A percentile compares a stretch with the other conserved stretches of the same genome.
phyloP scores from a whole-genome alignment of 2,113 vertebrate species.

The Notechis scutatus region DNA sequence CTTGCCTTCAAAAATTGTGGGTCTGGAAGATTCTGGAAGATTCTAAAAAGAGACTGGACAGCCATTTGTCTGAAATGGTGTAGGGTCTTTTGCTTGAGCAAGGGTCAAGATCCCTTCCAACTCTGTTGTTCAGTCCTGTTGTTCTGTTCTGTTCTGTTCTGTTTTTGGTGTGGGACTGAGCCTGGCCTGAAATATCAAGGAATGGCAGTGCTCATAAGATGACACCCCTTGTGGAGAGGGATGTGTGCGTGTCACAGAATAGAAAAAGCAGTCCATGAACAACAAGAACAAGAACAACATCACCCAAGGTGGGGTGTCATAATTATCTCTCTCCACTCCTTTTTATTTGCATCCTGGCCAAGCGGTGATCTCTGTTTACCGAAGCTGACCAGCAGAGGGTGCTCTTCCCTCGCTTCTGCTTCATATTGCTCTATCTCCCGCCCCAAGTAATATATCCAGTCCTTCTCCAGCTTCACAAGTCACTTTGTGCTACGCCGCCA shows the following conservation, averaged over 20 bases:
- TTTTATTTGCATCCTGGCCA: neutral
- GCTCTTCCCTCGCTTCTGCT: neutral
- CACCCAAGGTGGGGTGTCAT: neutral
- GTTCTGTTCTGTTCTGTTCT: neutral
- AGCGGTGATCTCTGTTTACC: neutral
- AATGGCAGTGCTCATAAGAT: neutral
- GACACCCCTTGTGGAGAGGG: neutral
- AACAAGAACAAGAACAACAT: neutral
- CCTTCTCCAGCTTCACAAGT: neutral
- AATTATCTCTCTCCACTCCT: neutral
- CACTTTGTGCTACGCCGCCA: neutral
- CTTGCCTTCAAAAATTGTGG: neutral
- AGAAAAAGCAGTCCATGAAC: neutral
- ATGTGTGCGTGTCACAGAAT: neutral
- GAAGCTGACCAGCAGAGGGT: conserved; percentile 28
- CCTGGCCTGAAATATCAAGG: neutral
- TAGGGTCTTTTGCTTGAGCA: neutral
- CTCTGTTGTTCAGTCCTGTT: neutral
- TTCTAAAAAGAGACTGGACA: neutral
- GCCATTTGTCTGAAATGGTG: neutral
- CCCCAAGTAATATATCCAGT: neutral
- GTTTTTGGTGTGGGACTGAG: fast-evolving
- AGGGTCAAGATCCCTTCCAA: neutral
- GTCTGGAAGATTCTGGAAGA: neutral
- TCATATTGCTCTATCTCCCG: fast-evolving